Evolutionary conservation across 2,888 invertebrate genomes (phyloP), one percentile per base, ranked within the genome.

Genomic region (Zele albiditarsus): DNA sequence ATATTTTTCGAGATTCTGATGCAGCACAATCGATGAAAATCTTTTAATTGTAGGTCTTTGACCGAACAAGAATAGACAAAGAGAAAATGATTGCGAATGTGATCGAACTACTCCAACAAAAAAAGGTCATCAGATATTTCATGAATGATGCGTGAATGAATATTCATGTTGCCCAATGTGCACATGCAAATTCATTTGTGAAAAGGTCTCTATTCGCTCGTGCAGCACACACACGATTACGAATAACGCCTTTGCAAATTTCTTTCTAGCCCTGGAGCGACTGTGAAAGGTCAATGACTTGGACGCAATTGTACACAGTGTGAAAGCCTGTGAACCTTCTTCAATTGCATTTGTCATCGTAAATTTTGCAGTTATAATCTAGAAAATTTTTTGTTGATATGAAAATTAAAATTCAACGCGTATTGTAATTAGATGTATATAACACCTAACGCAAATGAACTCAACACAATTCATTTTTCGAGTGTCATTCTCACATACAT

Each of bases 1-100:
- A 65, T 65, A 65, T 65, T 38, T 65, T 65, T 65, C 38, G n/a
- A 65, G 65, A 65, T 65, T 65, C 33, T 20, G 20, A 10, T 20
- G 14, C 38, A 38, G 23, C 10, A 65, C 10, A 65, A 65, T 65
- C 38, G 20, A 65, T 65, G 23, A 20, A 20, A 33, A 65, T 23
- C 38, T 20, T 33, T 38, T 23, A 65, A 23, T 65, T 38, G 20
- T 42, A 65, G 38, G 38, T 65, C 65, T 38, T 65, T 65, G 31
- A 65, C 38, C 65, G 65, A 33, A 33, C 31, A 23, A 65, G 65
- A 38, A 65, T 65, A 38, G 38, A 20, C 42, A 16, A 65, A 42
- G 38, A 23, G 10, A 38, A 23, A 20, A 10, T 65, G 38, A 65
- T 38, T 65, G n/a, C 33, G 38, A 23, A 38, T 38, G 20, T 42